Evolutionary conservation across 2,113 vertebrate genomes (phyloP).

Genomic region (Sterrhoptilus dennistouni): DNA sequence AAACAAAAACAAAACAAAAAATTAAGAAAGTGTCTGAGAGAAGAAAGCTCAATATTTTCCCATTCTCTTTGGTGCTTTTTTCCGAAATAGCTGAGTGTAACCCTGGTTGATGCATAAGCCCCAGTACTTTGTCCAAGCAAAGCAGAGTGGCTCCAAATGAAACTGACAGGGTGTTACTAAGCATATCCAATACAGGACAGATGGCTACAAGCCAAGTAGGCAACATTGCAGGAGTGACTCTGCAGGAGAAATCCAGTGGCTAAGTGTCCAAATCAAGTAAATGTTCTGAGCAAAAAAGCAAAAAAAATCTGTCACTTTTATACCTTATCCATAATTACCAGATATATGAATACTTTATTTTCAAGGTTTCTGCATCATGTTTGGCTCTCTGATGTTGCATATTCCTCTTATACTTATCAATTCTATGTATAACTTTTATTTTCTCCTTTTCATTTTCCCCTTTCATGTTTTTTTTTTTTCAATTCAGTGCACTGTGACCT

Average conservation of each 20-base stretch:
- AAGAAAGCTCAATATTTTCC: not conserved
- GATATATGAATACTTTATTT: not conserved
- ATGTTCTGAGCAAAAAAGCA: not conserved
- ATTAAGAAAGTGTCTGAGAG: not conserved
- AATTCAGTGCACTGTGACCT: conserved; percentile 92
- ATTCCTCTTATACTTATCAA: not conserved
- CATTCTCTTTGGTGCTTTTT: not conserved
- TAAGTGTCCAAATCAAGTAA: not conserved
- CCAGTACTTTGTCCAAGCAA: not conserved
- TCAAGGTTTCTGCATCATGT: not conserved
- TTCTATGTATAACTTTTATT: not conserved
- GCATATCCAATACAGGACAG: not conserved
- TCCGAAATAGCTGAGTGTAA: not conserved
- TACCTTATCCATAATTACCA: not conserved
- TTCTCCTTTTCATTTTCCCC: not conserved
- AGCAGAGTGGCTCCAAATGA: not conserved
- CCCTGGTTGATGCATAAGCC: not conserved
- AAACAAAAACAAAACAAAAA: no score
- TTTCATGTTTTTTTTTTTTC: not conserved
- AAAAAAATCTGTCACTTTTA: not conserved
- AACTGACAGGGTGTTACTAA: not conserved
- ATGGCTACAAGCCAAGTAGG: not conserved
- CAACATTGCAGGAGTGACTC: not conserved
- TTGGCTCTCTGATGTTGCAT: not conserved
- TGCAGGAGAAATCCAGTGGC: not conserved